Percentiles rank a stretch among this genome's conserved stretches.
Conservation (phyloP, 64 coral and sea anemone genomes). For the Acropora yongei region DNA sequence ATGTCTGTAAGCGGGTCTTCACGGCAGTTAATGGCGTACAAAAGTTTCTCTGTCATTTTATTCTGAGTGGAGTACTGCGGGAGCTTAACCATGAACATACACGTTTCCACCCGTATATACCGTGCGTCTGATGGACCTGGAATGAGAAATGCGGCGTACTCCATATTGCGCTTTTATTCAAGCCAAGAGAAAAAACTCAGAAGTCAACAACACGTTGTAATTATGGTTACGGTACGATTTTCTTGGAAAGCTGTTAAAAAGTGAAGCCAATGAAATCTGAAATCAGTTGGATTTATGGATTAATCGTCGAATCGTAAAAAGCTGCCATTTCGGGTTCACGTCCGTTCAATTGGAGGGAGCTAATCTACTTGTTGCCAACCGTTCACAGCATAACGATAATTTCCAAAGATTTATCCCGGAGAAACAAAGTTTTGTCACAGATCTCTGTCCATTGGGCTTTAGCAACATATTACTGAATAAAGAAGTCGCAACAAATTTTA, state of each 20-base stretch:
- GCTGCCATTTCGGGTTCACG: too few species aligned
- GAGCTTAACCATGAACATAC: constrained; percentile 99
- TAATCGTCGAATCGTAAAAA: too few species aligned
- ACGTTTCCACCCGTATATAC: constrained; percentile 97
- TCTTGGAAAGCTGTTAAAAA: too few species aligned
- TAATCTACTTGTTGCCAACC: too few species aligned
- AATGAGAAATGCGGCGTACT: background rate
- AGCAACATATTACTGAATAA: background rate
- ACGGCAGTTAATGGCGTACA: constrained; percentile 98
- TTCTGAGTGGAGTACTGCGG: constrained; percentile 94
- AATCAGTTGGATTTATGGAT: too few species aligned
- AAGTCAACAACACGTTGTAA: background rate
- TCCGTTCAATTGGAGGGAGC: too few species aligned
- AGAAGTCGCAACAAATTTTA: background rate
- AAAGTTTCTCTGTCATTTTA: constrained; percentile 82
- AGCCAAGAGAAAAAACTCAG: background rate
- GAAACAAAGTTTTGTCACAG: too few species aligned
- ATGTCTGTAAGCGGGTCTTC: constrained; percentile 96
- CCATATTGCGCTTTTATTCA: background rate
- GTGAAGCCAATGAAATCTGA: too few species aligned
- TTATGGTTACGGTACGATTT: too few species aligned
- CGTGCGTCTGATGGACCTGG: constrained; percentile 90
- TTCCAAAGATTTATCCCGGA: too few species aligned
- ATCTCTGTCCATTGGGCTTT: too few species aligned
- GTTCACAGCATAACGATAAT: too few species aligned